Base-by-base conservation (phyloP, 2,888 invertebrate species). In the Zaprionus lineosus region DNA sequence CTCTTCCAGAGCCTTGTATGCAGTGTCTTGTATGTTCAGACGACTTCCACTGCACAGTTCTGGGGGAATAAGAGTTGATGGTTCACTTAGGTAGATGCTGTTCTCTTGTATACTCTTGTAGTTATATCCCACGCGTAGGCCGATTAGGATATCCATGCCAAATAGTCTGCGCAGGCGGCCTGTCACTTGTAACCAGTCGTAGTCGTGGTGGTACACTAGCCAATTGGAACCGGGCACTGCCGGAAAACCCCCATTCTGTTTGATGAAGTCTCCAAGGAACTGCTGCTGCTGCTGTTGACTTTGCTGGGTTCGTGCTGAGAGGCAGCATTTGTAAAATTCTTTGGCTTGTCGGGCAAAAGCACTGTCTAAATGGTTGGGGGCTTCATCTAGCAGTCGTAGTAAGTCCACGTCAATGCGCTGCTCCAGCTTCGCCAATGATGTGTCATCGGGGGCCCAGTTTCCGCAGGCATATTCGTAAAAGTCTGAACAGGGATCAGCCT, bases 391-490 rank as follows among this genome's bases (percentile, higher is more conserved):
- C 15, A 89, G 31, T 3, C 64, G 58, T 3, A 72, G 44, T 4
- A 89, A 40, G 3, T 88, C 85, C 3, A 36, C 57, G 12, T 84
- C 69, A 9, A 86, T 68, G 15, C 73, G 76, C 1, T 64, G 43
- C 2, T 67, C 34, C 26, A 79, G 44, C 4, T 72, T 41, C 1
- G 62, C 31, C 5, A 39, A 47, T 0, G 67, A 69, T 2, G 83
- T 77, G 7, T 41, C 9, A 1, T 41, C 0, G 24, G 51, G 11
- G 0, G 52, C 52, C 86, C 87, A 89, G 44, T 86, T 86, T 16
- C 89, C 89, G 34, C 89, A 89, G 12, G 89, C 87, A 41, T 81
- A 89, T 29, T 88, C 89, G 57, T 88, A 89, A 24, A 89, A 89
- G 47, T 89, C 89, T 5, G 47, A 56, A 47, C 89, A 89, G 2